Evolutionary conservation across 2,113 vertebrate genomes (phyloP), one percentile per base, ranked within the genome.

Genomic region (Hucho hucho): DNA sequence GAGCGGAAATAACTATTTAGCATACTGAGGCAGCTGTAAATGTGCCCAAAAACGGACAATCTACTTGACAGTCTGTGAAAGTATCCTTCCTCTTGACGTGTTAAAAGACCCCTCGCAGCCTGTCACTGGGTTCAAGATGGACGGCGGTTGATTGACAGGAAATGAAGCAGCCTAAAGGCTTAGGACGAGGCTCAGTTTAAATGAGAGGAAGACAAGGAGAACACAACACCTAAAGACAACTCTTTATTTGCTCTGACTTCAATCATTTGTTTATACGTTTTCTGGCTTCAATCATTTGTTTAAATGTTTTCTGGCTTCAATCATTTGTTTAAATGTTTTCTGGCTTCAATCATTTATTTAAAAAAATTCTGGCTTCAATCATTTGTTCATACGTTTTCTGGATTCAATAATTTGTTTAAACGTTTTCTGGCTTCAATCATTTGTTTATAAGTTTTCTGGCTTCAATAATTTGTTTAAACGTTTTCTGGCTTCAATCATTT

Each of bases 31-130:
- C 12, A 49, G 47, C 14, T 49, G 14, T 49, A 65, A 16, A 4
- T 65, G 64, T 28, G 37, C 0, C 37, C 18, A 20, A 37, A 29
- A 67, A 32, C 64, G 2, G 64, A 37, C 28, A 12, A 37, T 11
- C 14, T 67, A 47, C 64, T 47, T 75, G 80, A 81, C 81, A 80
- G 64, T 75, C 72, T 81, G 76, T 28, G 67, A 85, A 87, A 28
- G 46, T 67, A 64, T 73, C 24, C 11, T 66, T 67, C 72, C 56
- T 59, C 76, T 53, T 25, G 22, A 64, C 25, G 63, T 59, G 46
- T 70, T 69, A 46, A 43, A 69, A 58, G 67, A 74, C 58, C 47
- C 22, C 63, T 81, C 29, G 0, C 59, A 69, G 71, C 58, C 13
- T 64, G 28, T 63, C 49, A 4, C 37, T 65, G 6, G 46, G 70